phyloP scores from a whole-genome alignment of 2,888 invertebrate species.

The Orchestes rusci region DNA sequence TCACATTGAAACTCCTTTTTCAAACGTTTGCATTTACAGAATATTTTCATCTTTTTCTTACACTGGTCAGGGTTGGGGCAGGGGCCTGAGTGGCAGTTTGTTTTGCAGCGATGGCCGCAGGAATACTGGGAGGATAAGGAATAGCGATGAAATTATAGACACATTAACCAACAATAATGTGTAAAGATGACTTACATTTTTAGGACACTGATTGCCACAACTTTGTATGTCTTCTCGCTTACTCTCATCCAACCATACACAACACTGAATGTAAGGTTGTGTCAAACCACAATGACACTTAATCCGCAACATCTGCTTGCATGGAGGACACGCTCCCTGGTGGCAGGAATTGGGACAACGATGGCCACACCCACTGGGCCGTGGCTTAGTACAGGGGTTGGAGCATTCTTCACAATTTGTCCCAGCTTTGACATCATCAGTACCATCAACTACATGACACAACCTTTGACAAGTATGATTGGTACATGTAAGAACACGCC shows the following conservation, averaged over 20 bases:
- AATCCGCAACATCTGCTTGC: constrained; percentile 59
- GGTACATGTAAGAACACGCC: constrained; percentile 61
- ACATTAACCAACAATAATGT: neutral
- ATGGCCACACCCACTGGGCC: constrained; percentile 70
- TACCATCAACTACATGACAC: constrained; percentile 62
- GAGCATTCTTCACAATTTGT: constrained; percentile 53
- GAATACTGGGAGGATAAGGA: constrained; percentile 49
- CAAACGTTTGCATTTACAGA: constrained; percentile 70
- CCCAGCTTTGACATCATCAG: constrained; percentile 37
- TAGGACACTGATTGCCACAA: constrained; percentile 73
- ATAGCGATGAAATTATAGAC: neutral
- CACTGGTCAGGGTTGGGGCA: constrained; percentile 65
- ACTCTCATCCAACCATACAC: constrained; percentile 54
- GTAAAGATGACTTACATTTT: constrained; percentile 11
- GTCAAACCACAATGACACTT: constrained; percentile 79
- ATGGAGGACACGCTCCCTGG: constrained; percentile 67
- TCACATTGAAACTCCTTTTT: constrained; percentile 69
- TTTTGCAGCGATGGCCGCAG: constrained; percentile 78
- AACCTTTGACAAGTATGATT: constrained; percentile 67
- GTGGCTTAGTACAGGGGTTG: constrained; percentile 52
- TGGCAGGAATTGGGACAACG: constrained; percentile 65
- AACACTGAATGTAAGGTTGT: constrained; percentile 68
- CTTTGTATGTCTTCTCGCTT: constrained; percentile 43
- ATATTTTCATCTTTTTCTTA: constrained; percentile 69
- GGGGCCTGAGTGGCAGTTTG: constrained; percentile 64